phyloP scores from a whole-genome alignment of 2,888 invertebrate genomes.

The Cheilosia grossa region DNA sequence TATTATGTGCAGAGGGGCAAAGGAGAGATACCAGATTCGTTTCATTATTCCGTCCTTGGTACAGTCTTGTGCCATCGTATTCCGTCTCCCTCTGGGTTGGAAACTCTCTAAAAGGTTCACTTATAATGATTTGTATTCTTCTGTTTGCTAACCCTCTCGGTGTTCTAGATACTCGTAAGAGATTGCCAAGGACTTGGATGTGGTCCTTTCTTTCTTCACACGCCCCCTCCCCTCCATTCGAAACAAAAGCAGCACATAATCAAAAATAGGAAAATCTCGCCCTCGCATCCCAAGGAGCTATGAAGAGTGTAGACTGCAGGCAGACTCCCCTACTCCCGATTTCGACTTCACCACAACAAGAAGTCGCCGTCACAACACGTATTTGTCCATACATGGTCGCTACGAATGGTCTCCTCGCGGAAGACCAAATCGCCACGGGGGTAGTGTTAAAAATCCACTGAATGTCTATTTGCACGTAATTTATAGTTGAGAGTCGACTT shows the following conservation, averaged over 20 bases:
- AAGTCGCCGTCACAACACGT: slow-evolving; percentile 1
- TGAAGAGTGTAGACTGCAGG: not conserved
- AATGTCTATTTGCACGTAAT: slow-evolving; percentile 65
- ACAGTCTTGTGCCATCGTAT: not conserved
- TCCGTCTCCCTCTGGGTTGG: not conserved
- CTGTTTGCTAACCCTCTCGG: not conserved
- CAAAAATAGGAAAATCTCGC: not conserved
- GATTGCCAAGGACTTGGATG: slow-evolving; percentile 5
- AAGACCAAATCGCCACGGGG: slow-evolving; percentile 51
- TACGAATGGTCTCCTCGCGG: not conserved
- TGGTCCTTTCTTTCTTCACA: slow-evolving; percentile 3
- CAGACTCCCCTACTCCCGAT: not conserved
- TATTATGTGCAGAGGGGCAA: not conserved
- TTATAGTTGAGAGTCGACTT: slow-evolving; percentile 52
- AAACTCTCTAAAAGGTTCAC: not conserved
- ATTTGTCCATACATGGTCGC: not conserved
- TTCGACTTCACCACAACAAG: not conserved
- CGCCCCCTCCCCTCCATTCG: not conserved
- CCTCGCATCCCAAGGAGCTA: not conserved
- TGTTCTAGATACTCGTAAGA: slow-evolving; percentile 11
- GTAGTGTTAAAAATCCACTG: slow-evolving; percentile 52
- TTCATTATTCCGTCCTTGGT: slow-evolving; percentile 11
- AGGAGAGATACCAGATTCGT: not conserved
- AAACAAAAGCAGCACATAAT: slow-evolving; percentile 1
- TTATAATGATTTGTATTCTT: slow-evolving; percentile 15